Conservation (phyloP, 1,140 invertebrate genomes). For the Zaprionus nigranus region DNA sequence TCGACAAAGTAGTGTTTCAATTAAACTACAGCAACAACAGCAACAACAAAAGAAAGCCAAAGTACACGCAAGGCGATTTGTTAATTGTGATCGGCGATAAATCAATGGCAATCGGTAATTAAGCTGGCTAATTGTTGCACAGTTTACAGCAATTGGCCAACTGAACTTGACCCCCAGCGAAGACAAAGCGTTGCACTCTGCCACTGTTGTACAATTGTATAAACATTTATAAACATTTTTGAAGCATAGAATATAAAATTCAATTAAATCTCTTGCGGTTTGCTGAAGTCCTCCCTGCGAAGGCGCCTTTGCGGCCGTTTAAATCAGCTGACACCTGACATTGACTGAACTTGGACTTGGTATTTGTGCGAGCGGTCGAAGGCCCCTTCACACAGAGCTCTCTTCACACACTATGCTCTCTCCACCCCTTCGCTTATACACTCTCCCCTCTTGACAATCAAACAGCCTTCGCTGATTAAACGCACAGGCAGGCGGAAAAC, state of each 20-base stretch:
- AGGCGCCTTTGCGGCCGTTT: slow-evolving; percentile 30
- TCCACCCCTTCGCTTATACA: not conserved
- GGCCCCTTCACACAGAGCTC: not conserved
- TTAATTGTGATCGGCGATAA: slow-evolving; percentile 70
- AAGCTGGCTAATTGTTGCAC: slow-evolving; percentile 63
- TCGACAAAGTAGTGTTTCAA: slow-evolving; percentile 44
- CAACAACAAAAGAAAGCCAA: slow-evolving; percentile 45
- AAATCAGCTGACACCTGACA: slow-evolving; percentile 30
- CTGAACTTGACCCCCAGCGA: slow-evolving; percentile 73
- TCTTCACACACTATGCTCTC: not conserved
- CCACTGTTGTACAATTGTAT: not conserved
- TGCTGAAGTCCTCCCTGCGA: slow-evolving; percentile 16
- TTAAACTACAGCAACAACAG: slow-evolving; percentile 44
- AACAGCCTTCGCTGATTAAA: slow-evolving; percentile 34
- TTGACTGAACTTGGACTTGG: slow-evolving; percentile 53
- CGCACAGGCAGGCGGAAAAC: slow-evolving; percentile 34
- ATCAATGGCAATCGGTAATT: slow-evolving; percentile 78
- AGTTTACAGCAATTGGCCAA: slow-evolving; percentile 67
- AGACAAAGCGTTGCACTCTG: slow-evolving; percentile 60
- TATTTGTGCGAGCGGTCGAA: slow-evolving; percentile 31
- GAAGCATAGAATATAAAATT: slow-evolving; percentile 36
- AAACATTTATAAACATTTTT: slow-evolving; percentile 1
- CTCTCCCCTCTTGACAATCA: not conserved
- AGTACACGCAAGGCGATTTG: slow-evolving; percentile 73
- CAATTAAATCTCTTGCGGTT: slow-evolving; percentile 45